A percentile compares a stretch with the other conserved stretches of the same genome.
These are phyloP conservation scores for Cercopithecus mitis DNA, from an alignment of 2,797 vertebrate species.

Conservation along the genomic window DNA sequence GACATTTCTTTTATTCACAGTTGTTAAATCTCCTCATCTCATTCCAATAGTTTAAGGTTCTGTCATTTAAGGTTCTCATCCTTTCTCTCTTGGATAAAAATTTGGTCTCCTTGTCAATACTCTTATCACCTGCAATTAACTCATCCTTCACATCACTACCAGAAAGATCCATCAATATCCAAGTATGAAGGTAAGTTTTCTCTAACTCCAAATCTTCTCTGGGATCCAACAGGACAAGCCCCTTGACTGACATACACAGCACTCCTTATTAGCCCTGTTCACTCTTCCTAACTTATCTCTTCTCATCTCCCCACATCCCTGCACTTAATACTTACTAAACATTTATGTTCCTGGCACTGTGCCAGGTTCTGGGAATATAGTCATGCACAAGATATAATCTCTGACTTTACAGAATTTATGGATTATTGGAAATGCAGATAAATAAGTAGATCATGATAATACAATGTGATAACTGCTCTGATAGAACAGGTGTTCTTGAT, in stretches of 20 bases:
- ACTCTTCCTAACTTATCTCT: neutral
- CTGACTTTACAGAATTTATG: neutral
- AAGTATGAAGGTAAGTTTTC: neutral
- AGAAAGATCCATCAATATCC: slow-evolving; percentile 1
- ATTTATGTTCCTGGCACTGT: neutral
- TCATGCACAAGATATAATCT: neutral
- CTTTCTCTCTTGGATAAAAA: neutral
- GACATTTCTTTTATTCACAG: neutral
- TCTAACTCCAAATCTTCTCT: neutral
- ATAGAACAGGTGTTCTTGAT: neutral
- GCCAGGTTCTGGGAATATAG: neutral
- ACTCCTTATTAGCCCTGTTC: neutral
- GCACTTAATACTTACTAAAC: neutral
- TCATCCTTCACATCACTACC: neutral
- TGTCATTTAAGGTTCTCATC: neutral
- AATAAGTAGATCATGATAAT: neutral
- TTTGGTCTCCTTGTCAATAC: neutral
- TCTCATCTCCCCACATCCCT: neutral
- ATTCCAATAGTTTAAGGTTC: neutral
- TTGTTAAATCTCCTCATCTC: neutral
- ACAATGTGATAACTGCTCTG: neutral
- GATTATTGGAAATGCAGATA: neutral
- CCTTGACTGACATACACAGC: neutral
- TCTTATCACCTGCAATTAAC: neutral
- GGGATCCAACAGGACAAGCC: neutral